Percentiles rank a stretch among this genome's conserved stretches.
Conservation (phyloP, 2,113 vertebrate genomes). For the Oceanites oceanicus region DNA sequence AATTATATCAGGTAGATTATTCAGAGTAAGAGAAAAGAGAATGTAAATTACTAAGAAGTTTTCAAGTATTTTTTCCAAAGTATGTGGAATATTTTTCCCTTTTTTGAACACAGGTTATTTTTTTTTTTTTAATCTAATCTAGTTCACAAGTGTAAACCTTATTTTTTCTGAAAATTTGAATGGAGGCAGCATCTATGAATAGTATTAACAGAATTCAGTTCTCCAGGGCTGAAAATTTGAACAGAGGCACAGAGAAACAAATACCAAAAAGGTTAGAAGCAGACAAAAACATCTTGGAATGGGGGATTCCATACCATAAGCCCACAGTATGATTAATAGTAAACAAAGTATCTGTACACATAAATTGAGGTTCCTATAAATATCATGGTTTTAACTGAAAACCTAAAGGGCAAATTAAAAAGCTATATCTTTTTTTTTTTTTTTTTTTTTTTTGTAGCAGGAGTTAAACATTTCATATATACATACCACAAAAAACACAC, state of each 20-base stretch:
- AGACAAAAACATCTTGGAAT: not conserved
- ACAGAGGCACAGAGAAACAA: not conserved
- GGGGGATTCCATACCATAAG: not conserved
- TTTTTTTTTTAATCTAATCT: not conserved
- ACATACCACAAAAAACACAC: not conserved
- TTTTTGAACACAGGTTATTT: not conserved
- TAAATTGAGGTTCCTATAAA: not conserved
- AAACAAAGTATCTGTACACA: not conserved
- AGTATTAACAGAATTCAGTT: not conserved
- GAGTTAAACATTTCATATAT: not conserved
- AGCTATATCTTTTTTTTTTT: not conserved
- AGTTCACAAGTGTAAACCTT: not conserved
- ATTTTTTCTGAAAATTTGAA: not conserved
- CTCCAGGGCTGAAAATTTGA: not conserved
- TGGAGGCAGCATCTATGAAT: not conserved
- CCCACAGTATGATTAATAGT: not conserved
- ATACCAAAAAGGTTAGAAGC: not conserved
- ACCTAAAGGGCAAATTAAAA: not conserved
- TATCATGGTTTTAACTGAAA: not conserved
- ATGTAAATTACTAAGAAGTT: not conserved
- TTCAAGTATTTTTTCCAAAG: not conserved
- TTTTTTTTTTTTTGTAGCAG: fast-evolving
- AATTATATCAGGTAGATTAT: not conserved
- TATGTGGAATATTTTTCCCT: not conserved
- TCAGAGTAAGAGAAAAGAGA: not conserved